Conservation (phyloP, 37 sponge, comb jelly and placozoan species). For the Ianthella basta region DNA sequence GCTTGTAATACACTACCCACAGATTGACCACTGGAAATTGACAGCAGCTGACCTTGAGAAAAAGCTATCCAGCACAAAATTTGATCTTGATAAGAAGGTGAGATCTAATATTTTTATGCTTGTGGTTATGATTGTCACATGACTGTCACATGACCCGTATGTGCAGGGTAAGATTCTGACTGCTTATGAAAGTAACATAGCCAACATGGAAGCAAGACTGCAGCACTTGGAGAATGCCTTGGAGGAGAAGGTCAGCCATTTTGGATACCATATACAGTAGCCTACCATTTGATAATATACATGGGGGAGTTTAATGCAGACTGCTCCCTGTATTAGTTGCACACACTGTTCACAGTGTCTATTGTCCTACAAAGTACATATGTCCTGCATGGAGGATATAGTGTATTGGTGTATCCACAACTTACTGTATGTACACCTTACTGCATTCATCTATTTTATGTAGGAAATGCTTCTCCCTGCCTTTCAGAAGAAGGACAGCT, state of each 20-base stretch:
- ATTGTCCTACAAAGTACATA: too few species aligned
- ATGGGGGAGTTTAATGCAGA: too few species aligned
- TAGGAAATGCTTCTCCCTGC: too few species aligned
- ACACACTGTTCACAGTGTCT: too few species aligned
- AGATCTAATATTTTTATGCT: neutral
- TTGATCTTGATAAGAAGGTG: constrained; percentile 20
- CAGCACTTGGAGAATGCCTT: constrained; percentile 14
- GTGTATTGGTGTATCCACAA: too few species aligned
- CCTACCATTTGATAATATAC: neutral
- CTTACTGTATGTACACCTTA: too few species aligned
- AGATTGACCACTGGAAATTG: constrained; percentile 25
- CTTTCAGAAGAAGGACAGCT: constrained; percentile 1
- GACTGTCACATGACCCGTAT: neutral
- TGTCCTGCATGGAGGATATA: too few species aligned
- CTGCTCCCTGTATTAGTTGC: too few species aligned
- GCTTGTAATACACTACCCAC: too few species aligned
- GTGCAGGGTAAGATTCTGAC: constrained; percentile 21
- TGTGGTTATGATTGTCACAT: neutral
- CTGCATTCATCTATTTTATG: too few species aligned
- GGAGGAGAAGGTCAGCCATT: constrained; percentile 11
- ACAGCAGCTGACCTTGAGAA: neutral
- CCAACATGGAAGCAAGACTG: constrained; percentile 1
- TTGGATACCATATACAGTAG: neutral
- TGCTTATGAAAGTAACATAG: neutral
- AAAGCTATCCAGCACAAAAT: constrained; percentile 15